Evolutionary conservation across 53 echinoderm and acorn worm species (phyloP).

Genomic region (Paracentrotus lividus): DNA sequence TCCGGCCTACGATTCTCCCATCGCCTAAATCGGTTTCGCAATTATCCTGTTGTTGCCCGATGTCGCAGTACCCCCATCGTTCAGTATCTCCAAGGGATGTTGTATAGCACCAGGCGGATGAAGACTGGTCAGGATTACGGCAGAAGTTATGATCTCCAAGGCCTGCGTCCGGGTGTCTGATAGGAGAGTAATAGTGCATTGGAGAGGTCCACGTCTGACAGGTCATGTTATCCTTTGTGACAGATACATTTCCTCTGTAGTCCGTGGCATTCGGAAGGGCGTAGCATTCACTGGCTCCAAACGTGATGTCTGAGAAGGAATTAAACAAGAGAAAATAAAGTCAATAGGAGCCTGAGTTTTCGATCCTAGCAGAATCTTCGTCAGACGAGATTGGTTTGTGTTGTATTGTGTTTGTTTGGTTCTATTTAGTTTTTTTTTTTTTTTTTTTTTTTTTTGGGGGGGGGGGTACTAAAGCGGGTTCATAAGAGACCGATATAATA

Average conservation of each 20-base stretch:
- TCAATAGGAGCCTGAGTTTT: too few relatives aligned
- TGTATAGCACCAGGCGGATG: not conserved
- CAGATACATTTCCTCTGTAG: not conserved
- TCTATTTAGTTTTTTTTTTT: too few relatives aligned
- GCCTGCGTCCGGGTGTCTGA: not conserved
- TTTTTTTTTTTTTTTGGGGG: too few relatives aligned
- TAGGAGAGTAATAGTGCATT: not conserved
- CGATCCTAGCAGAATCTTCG: too few relatives aligned
- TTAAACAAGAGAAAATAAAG: too few relatives aligned
- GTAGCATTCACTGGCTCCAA: not conserved
- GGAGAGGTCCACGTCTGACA: slow-evolving; percentile 17
- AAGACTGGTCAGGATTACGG: not conserved
- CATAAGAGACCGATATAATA: too few relatives aligned
- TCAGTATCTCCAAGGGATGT: not conserved
- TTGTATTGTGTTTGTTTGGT: too few relatives aligned
- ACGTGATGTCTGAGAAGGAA: too few relatives aligned
- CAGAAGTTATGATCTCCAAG: slow-evolving; percentile 1
- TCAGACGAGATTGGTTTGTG: too few relatives aligned
- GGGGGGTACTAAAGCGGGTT: too few relatives aligned
- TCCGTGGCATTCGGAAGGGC: not conserved
- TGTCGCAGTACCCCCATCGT: not conserved
- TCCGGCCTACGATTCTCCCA: too few relatives aligned
- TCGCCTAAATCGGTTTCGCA: not conserved
- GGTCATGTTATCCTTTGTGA: not conserved
- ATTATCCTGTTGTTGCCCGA: not conserved